phyloP scores from a whole-genome alignment of 2,113 vertebrate genomes.

The Lutjanus erythropterus region DNA sequence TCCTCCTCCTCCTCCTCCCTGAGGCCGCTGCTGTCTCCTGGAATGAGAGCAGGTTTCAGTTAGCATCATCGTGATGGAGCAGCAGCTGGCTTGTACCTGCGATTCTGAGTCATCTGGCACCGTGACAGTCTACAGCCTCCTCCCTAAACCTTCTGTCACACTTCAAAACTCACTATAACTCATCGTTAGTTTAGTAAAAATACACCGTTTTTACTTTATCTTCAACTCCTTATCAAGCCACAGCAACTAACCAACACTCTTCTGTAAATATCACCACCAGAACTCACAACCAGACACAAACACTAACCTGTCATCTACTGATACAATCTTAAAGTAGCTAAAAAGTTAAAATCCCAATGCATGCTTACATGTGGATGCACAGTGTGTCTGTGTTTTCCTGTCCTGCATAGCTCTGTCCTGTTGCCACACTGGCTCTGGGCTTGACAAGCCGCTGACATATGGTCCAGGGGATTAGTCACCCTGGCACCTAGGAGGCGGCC shows the following conservation, averaged over 20 bases:
- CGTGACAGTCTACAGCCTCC: background rate
- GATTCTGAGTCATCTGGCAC: background rate
- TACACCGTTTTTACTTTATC: background rate
- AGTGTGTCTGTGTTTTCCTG: constrained; percentile 47
- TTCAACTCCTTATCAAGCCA: background rate
- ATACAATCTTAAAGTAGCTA: background rate
- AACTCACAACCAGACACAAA: constrained; percentile 23
- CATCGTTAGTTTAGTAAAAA: background rate
- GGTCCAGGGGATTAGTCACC: constrained; percentile 75
- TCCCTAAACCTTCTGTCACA: background rate
- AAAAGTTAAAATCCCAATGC: constrained; percentile 7
- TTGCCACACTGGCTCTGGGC: constrained; percentile 57
- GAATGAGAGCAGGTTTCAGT: constrained; percentile 71
- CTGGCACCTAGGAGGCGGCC: constrained; percentile 59
- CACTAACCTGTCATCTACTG: constrained; percentile 6
- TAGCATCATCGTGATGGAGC: constrained; percentile 48
- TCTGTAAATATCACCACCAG: constrained; percentile 1
- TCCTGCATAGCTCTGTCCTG: constrained; percentile 65
- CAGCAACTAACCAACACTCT: background rate
- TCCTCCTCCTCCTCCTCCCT: constrained; percentile 80
- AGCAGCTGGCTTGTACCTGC: constrained; percentile 16
- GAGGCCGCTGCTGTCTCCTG: constrained; percentile 93
- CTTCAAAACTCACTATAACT: background rate
- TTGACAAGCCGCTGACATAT: constrained; percentile 75
- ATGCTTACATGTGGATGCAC: constrained; percentile 71